Evolutionary conservation across 2,113 vertebrate species (phyloP).

Genomic region (Scopus umbretta): DNA sequence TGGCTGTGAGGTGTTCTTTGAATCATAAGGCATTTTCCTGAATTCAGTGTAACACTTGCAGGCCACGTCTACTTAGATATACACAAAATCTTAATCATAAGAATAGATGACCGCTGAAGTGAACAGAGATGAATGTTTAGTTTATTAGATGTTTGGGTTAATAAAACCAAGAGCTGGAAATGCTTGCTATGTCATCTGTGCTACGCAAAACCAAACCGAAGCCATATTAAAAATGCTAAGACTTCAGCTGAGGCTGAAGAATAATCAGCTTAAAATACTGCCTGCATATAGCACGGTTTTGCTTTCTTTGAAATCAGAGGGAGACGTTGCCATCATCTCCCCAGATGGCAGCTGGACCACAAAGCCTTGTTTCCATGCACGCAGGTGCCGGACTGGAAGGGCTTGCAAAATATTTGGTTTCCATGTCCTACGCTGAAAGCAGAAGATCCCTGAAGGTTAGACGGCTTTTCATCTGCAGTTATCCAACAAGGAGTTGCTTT

Average conservation of each 20-base stretch:
- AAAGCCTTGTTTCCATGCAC: neutral
- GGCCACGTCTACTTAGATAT: neutral
- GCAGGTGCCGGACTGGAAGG: neutral
- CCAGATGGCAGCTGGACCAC: neutral
- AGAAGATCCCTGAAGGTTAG: neutral
- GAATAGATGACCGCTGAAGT: neutral
- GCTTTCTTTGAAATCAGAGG: neutral
- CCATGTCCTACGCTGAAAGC: neutral
- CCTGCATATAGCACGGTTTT: neutral
- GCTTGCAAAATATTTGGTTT: neutral
- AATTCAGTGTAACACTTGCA: neutral
- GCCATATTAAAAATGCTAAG: neutral
- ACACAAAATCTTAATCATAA: neutral
- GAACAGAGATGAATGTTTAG: neutral
- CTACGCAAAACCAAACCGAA: neutral
- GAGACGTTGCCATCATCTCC: neutral
- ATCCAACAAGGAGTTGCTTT: neutral
- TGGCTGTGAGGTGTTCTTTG: neutral
- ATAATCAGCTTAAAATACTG: conserved; percentile 44
- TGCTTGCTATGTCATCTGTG: neutral
- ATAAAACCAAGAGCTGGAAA: neutral
- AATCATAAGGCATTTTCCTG: neutral
- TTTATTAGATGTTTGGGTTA: neutral
- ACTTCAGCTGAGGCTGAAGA: neutral
- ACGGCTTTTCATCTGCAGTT: neutral